A percentile compares a stretch with the other conserved stretches of the same genome.
Evolutionary conservation across 2,888 invertebrate genomes (phyloP).

Genomic region (Lacanobia oleracea): DNA sequence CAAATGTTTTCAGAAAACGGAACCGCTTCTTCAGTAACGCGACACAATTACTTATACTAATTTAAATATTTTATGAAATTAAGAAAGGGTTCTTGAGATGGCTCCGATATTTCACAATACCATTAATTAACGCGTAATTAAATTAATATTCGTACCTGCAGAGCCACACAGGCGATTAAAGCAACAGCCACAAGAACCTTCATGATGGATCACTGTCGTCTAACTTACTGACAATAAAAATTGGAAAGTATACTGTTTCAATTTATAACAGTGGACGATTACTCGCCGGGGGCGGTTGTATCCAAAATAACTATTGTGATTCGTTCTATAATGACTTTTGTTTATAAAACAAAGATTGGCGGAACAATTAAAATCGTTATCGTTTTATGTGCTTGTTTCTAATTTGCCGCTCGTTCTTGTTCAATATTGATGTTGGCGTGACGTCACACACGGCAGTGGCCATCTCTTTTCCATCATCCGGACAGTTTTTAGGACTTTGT

Average conservation of each 20-base stretch:
- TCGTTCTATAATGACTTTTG: constrained; percentile 73
- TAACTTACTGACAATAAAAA: constrained; percentile 68
- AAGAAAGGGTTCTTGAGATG: background rate
- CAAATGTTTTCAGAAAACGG: background rate
- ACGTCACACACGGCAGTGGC: constrained; percentile 52
- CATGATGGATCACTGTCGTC: constrained; percentile 72
- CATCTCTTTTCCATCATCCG: constrained; percentile 24
- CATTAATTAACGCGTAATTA: constrained; percentile 1
- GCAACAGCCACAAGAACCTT: constrained; percentile 78
- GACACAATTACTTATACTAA: background rate
- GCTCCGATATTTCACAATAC: background rate
- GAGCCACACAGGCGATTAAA: constrained; percentile 80
- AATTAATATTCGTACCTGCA: constrained; percentile 76
- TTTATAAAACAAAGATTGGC: constrained; percentile 79
- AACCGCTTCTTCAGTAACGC: background rate
- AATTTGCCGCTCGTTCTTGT: constrained; percentile 66
- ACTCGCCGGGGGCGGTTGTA: constrained; percentile 57
- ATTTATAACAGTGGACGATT: constrained; percentile 78
- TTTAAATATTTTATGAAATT: background rate
- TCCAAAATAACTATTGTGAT: constrained; percentile 77
- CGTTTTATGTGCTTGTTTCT: constrained; percentile 72
- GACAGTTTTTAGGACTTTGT: background rate
- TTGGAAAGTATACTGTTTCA: constrained; percentile 51
- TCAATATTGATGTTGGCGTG: constrained; percentile 57
- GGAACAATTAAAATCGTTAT: constrained; percentile 81